Evolutionary conservation across 2,797 vertebrate genomes (phyloP).

Genomic region (Megaceryle alcyon): DNA sequence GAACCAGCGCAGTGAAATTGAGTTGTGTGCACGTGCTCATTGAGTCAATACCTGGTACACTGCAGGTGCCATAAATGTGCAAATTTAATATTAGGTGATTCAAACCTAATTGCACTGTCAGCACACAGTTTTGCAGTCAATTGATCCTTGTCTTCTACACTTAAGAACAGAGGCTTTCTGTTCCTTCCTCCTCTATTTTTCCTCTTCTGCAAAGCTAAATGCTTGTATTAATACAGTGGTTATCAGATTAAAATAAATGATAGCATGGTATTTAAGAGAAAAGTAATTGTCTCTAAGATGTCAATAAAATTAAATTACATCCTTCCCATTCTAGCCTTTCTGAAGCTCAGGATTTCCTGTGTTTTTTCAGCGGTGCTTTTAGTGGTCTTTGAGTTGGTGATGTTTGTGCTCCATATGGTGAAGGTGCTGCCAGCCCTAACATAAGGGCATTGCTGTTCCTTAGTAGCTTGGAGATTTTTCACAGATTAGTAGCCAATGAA

Average conservation of each 20-base stretch:
- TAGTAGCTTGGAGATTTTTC: not conserved
- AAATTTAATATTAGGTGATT: slow-evolving; percentile 29
- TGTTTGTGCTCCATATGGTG: not conserved
- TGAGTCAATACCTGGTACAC: not conserved
- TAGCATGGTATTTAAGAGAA: not conserved
- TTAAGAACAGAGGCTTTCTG: not conserved
- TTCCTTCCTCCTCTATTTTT: not conserved
- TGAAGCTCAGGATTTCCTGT: slow-evolving; percentile 39
- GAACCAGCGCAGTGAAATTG: not conserved
- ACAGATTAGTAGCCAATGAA: not conserved
- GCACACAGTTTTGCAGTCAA: not conserved
- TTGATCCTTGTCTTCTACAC: not conserved
- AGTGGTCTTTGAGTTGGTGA: slow-evolving; percentile 21
- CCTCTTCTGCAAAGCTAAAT: not conserved
- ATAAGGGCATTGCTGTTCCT: not conserved
- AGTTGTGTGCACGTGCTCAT: not conserved
- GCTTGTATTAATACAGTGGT: not conserved
- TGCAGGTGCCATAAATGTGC: not conserved
- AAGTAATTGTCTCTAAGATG: not conserved
- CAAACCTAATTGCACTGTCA: slow-evolving; percentile 20
- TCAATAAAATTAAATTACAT: slow-evolving; percentile 7
- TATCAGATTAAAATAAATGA: not conserved
- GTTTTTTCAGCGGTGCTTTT: slow-evolving; percentile 22
- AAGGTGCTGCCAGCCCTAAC: slow-evolving; percentile 12
- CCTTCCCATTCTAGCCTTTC: slow-evolving; percentile 19